These are phyloP conservation scores for Lycophotia porphyrea DNA, from an alignment of 2,888 invertebrate genomes.

Conservation along the genomic window DNA sequence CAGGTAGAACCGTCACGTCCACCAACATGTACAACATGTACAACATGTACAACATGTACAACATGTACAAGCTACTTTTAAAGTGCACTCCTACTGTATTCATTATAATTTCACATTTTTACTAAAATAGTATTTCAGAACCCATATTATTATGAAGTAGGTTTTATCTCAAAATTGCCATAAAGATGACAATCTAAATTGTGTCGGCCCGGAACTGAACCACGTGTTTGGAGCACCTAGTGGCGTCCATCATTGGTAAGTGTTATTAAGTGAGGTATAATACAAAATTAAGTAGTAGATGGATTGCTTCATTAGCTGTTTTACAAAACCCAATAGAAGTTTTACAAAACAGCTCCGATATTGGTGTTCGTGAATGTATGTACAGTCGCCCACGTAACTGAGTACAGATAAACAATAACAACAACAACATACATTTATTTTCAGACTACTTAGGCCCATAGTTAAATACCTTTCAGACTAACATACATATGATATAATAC, in stretches of 20 bases:
- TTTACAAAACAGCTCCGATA: not conserved
- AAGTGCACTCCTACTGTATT: not conserved
- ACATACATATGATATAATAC: too few species aligned
- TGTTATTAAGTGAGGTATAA: not conserved
- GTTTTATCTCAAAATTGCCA: not conserved
- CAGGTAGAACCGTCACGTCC: not conserved
- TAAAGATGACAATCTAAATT: not conserved
- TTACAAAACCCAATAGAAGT: not conserved
- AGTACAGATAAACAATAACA: too few species aligned
- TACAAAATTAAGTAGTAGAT: too few species aligned
- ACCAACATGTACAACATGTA: not conserved
- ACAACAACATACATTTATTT: too few species aligned
- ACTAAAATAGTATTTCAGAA: not conserved
- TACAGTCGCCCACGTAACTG: constrained; percentile 19
- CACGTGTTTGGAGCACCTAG: not conserved
- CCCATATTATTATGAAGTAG: not conserved
- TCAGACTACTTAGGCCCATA: too few species aligned
- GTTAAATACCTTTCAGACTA: too few species aligned
- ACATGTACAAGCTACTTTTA: too few species aligned
- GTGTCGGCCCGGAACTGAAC: not conserved
- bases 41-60: too few species aligned
- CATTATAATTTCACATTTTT: not conserved
- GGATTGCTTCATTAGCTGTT: too few species aligned
- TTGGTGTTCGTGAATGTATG: not conserved
- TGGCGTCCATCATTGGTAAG: not conserved